Percentiles rank a stretch among this genome's conserved stretches.
Conservation (phyloP, 2,797 vertebrate species). For the Argya squamiceps region DNA sequence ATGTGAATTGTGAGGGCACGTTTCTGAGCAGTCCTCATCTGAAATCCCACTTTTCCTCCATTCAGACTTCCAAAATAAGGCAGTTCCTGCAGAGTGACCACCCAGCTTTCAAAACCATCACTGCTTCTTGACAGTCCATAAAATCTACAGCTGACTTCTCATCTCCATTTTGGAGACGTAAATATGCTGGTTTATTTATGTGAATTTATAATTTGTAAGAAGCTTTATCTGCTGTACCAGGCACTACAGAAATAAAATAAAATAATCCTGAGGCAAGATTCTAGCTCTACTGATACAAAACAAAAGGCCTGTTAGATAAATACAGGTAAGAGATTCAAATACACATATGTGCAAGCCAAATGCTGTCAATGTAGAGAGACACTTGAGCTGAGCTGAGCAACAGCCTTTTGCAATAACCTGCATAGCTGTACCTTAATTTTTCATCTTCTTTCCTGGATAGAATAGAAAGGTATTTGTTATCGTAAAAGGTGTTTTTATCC, state of each 20-base stretch:
- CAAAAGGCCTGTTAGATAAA: not conserved
- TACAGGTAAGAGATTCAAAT: not conserved
- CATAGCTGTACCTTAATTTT: not conserved
- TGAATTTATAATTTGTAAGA: not conserved
- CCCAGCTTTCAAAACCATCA: not conserved
- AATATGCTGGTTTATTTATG: not conserved
- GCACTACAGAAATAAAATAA: not conserved
- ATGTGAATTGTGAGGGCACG: not conserved
- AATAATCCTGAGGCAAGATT: not conserved
- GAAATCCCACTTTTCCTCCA: not conserved
- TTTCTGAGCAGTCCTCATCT: not conserved
- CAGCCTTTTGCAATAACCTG: not conserved
- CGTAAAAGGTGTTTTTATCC: not conserved
- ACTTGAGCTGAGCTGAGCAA: not conserved
- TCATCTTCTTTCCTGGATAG: not conserved
- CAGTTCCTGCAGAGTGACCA: not conserved
- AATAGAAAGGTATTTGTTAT: not conserved
- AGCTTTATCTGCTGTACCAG: not conserved
- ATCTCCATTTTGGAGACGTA: not conserved
- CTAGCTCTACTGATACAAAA: not conserved
- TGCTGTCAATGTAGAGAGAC: not conserved
- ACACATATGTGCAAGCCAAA: not conserved
- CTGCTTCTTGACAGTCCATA: not conserved
- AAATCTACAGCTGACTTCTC: not conserved
- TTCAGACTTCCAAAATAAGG: not conserved